A percentile compares a stretch with the other conserved stretches of the same genome.
phyloP scores from a whole-genome alignment of 2,797 vertebrate genomes.

The Percopsis omiscomaycus region DNA sequence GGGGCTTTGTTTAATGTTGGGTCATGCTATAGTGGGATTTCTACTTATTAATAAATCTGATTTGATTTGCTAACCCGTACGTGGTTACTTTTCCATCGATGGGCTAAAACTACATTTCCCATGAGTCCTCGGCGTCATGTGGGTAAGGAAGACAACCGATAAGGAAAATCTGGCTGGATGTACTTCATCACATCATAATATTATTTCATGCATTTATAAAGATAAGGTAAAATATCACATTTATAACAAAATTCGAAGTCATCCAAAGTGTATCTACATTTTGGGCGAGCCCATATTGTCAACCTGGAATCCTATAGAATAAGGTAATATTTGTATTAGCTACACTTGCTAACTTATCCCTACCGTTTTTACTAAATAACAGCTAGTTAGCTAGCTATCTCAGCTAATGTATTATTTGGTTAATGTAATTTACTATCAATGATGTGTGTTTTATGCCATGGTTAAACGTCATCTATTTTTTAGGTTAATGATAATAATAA shows the following conservation, averaged over 20 bases:
- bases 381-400: constrained; percentile 17
- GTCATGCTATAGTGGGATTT: not conserved
- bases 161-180: constrained; percentile 62
- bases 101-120: constrained; percentile 66
- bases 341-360: constrained; percentile 60
- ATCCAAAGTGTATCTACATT: not conserved
- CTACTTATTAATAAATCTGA: not conserved
- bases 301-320: constrained; percentile 78
- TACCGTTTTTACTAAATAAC: constrained; percentile 48
- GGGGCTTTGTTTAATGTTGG: no score
- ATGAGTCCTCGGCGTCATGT: constrained; percentile 60
- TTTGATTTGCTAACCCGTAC: not conserved
- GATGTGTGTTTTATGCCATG: not conserved
- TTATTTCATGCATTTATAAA: constrained; percentile 42
- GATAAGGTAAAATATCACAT: constrained; percentile 18
- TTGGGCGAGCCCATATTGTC: constrained; percentile 16
- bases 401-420: not conserved
- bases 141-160: constrained; percentile 66
- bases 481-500: constrained; percentile 25
- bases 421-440: not conserved
- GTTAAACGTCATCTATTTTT: constrained; percentile 13
- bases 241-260: constrained; percentile 3
- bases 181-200: constrained; percentile 71
- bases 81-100: not conserved
- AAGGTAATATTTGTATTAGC: constrained; percentile 77